Evolutionary conservation across 2,888 invertebrate species (phyloP), one percentile per base, ranked within the genome.

Genomic region (Pheosia tremula): DNA sequence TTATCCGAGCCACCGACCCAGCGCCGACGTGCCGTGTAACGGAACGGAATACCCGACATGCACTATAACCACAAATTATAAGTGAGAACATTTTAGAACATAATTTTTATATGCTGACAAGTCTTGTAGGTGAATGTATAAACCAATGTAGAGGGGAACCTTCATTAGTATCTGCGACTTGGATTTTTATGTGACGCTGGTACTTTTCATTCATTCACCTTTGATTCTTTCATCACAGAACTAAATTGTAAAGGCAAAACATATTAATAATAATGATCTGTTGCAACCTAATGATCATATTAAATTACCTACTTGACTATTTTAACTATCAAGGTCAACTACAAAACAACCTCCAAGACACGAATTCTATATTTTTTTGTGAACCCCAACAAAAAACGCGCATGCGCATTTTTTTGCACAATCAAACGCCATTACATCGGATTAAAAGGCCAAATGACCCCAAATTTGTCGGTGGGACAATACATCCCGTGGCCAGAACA

Each of bases 11-110:
- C 87, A 87, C 83, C 87, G 88, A 86, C 82, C 85, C 85, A 83
- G 83, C 84, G 83, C 85, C 87, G 83, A 81, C 87, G 78, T 82
- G 85, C 83, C 90, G 88, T 87, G 87, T 90, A 93, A 90, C 93
- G 93, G 93, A 91, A 90, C 91, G 89, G 82, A 89, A 85, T 85
- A 87, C 87, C 82, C 91, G 93, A 91, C 90, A 93, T 92, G 93
- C 92, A 89, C 87, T 86, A 81, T 92, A 90, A 91, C 84, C 93
- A 93, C 93, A 90, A 93, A 93, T 93, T 93, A 93, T 91, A 90
- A 92, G 91, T 91, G 93, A 92, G 91, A 93, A 92, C 88, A 87
- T 90, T 93, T 93, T 88, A 88, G 85, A 88, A 84, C 82, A 85
- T 84, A 83, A 86, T 85, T 87, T 82, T 82, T 88, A 86, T 81